A percentile compares a stretch with the other conserved stretches of the same genome.
phyloP scores from a whole-genome alignment of 2,888 invertebrate genomes.

The Chrysolina haemoptera region DNA sequence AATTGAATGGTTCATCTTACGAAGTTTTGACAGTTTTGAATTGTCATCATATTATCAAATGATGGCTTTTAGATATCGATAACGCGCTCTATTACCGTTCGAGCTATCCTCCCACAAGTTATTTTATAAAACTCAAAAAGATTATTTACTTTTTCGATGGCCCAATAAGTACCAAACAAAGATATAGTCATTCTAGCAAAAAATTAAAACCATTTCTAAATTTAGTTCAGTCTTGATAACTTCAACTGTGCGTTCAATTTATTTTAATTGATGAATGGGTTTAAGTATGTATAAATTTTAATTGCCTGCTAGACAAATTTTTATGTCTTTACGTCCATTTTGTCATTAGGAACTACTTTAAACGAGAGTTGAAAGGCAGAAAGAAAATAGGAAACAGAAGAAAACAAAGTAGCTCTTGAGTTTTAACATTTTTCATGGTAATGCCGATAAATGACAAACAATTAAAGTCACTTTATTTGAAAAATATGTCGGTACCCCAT shows the following conservation, averaged over 20 bases:
- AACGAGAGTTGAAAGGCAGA: neutral
- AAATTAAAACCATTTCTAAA: constrained; percentile 29
- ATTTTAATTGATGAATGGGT: constrained; percentile 49
- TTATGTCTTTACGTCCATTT: constrained; percentile 12
- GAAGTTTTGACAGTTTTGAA: no score
- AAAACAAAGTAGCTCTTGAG: neutral
- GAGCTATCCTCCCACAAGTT: no score
- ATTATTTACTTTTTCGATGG: neutral
- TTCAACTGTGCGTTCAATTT: constrained; percentile 46
- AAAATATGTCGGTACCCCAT: no score
- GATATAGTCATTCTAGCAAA: neutral
- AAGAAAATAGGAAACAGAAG: neutral
- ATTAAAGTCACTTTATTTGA: no score
- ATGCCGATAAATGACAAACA: no score
- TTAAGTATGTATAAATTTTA: constrained; percentile 47
- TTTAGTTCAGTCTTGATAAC: constrained; percentile 39
- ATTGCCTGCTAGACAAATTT: constrained; percentile 42
- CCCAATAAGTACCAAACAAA: neutral
- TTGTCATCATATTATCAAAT: no score
- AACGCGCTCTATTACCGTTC: no score
- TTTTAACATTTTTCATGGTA: no score
- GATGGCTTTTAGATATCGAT: no score
- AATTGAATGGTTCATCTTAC: no score
- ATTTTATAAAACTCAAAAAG: neutral
- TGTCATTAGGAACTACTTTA: neutral